Percentiles rank a stretch among this genome's conserved stretches.
Evolutionary conservation across 1,140 invertebrate species (phyloP).

Genomic region (Anagrus nilaparvatae): DNA sequence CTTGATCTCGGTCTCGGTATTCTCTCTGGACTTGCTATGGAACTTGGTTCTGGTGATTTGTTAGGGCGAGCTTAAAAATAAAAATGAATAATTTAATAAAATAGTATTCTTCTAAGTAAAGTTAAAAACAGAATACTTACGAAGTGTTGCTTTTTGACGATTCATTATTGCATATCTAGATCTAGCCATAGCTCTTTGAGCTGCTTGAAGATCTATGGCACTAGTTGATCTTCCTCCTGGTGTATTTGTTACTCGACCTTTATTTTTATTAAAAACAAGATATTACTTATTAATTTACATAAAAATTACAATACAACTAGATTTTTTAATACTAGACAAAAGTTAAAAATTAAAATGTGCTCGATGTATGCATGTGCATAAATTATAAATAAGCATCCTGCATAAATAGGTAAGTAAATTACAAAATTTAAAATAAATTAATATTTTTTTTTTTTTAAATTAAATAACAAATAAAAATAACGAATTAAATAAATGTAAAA

Average conservation of each 20-base stretch:
- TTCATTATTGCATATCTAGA: slow-evolving; percentile 68
- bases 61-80: slow-evolving; percentile 49
- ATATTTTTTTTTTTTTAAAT: neutral
- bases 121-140: slow-evolving; percentile 46
- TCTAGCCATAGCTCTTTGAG: slow-evolving; percentile 70
- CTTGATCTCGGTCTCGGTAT: slow-evolving; percentile 50
- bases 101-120: neutral
- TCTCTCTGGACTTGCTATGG: slow-evolving; percentile 51
- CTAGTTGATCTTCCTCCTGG: slow-evolving; percentile 71
- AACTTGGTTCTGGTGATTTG: slow-evolving; percentile 43
- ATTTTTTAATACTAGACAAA: slow-evolving; percentile 7
- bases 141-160: slow-evolving; percentile 64
- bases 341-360: slow-evolving; percentile 10
- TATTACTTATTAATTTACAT: slow-evolving; percentile 2
- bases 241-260: slow-evolving; percentile 36
- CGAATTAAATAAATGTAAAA: neutral
- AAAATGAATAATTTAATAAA: neutral
- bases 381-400: neutral
- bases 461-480: neutral
- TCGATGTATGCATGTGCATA: neutral
- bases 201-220: slow-evolving; percentile 84
- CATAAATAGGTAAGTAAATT: neutral
- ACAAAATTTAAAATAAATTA: neutral
- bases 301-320: neutral
- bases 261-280: slow-evolving; percentile 2